These are phyloP conservation scores for Phragmatobia fuliginosa DNA, from an alignment of 2,888 invertebrate species.

Conservation along the genomic window DNA sequence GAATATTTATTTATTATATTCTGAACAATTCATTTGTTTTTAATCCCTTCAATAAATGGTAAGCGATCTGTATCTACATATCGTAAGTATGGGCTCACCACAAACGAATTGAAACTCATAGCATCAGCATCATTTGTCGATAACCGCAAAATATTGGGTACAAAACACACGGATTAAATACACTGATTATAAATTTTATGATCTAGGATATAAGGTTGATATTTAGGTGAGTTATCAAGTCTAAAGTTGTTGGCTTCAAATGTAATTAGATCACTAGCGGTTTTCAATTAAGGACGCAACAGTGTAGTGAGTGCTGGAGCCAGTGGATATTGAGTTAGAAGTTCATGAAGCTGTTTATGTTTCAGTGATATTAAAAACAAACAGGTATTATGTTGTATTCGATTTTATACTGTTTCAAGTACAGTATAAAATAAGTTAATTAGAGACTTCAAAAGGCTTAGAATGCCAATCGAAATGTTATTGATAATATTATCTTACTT, in stretches of 20 bases:
- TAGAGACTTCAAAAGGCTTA: not conserved
- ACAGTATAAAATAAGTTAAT: not conserved
- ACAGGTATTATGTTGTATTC: not conserved
- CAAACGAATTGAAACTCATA: constrained; percentile 31
- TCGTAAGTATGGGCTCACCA: constrained; percentile 24
- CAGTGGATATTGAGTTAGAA: constrained; percentile 28
- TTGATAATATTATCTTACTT: no score
- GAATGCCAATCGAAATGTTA: no score
- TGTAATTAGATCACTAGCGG: constrained; percentile 57
- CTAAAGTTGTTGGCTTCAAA: constrained; percentile 21
- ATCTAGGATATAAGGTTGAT: constrained; percentile 24
- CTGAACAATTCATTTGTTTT: not conserved
- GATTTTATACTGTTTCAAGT: not conserved
- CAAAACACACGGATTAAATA: constrained; percentile 4
- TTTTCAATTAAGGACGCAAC: constrained; percentile 60
- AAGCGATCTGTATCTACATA: not conserved
- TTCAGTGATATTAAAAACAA: not conserved
- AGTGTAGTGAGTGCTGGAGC: constrained; percentile 44
- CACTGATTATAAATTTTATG: constrained; percentile 23
- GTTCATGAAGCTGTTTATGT: constrained; percentile 13
- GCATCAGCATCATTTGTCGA: constrained; percentile 27
- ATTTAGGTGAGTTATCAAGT: constrained; percentile 18
- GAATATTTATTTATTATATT: not conserved
- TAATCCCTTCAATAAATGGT: not conserved
- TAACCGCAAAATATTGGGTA: constrained; percentile 29